Percentiles rank a stretch among this genome's conserved stretches.
phyloP scores from a whole-genome alignment of 2,888 invertebrate genomes.

The Epirrita christyi region DNA sequence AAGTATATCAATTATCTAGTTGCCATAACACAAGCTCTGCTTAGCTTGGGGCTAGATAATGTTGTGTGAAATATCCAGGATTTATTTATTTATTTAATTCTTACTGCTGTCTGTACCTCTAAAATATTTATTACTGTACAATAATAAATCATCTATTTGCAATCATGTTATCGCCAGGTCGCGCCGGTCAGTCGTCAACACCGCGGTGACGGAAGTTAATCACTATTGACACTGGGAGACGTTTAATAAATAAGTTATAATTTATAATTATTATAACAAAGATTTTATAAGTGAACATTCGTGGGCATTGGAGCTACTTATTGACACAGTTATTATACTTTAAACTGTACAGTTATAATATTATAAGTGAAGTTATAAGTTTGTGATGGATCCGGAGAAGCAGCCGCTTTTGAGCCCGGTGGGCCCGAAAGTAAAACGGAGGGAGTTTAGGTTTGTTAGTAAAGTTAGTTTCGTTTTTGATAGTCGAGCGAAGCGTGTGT shows the following conservation, averaged over 20 bases:
- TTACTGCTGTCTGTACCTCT: too few relatives aligned
- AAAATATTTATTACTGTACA: too few relatives aligned
- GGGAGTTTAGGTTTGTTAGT: slow-evolving; percentile 46
- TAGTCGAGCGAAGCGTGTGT: too few relatives aligned
- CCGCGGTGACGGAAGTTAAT: neutral
- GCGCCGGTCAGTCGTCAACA: slow-evolving; percentile 20
- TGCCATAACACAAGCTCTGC: too few relatives aligned
- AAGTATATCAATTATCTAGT: too few relatives aligned
- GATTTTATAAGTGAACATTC: neutral
- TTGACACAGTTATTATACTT: neutral
- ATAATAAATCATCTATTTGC: slow-evolving; percentile 19
- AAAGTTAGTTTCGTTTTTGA: too few relatives aligned
- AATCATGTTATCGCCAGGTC: slow-evolving; percentile 23
- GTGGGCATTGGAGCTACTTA: neutral
- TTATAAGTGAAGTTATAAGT: neutral
- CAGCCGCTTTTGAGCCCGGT: slow-evolving; percentile 54
- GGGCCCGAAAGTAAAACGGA: slow-evolving; percentile 36
- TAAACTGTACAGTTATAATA: neutral
- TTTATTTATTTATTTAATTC: too few relatives aligned
- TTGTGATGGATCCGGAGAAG: slow-evolving; percentile 63
- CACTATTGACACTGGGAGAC: neutral
- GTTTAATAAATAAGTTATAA: neutral
- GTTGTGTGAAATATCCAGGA: too few relatives aligned
- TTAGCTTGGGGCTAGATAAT: too few relatives aligned
- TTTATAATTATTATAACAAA: neutral